Percentiles rank a stretch among this genome's conserved stretches.
Evolutionary conservation across 2,797 vertebrate species (phyloP).

Genomic region (Phataginus tricuspis): DNA sequence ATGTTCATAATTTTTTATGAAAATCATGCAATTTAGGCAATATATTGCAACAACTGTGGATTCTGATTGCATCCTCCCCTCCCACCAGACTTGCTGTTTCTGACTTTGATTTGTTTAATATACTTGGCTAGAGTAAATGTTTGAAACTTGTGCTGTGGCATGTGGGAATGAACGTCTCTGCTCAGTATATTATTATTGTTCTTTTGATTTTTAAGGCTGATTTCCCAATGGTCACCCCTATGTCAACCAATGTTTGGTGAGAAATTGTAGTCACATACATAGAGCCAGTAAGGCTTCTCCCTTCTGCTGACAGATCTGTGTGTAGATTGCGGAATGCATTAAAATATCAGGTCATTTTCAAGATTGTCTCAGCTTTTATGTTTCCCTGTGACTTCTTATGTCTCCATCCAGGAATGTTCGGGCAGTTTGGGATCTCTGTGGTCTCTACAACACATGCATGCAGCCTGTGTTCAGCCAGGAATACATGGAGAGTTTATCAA

Average conservation of each 20-base stretch:
- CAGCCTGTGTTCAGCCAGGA: neutral
- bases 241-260: neutral
- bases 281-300: neutral
- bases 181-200: neutral
- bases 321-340: neutral
- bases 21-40: neutral
- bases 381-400: neutral
- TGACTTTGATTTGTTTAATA: constrained; percentile 29
- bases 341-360: neutral
- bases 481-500: neutral
- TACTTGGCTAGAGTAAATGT: neutral
- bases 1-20: neutral
- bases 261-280: neutral
- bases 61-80: neutral
- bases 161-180: neutral
- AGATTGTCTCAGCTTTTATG: neutral
- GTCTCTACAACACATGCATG: neutral
- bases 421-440: neutral
- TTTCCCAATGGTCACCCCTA: neutral
- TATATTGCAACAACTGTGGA: neutral
- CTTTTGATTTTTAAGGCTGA: neutral
- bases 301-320: neutral
- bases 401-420: neutral
- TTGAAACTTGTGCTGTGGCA: neutral
- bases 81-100: neutral